phyloP scores from a whole-genome alignment of 2,113 vertebrate genomes.

The Triplophysa siluroides region DNA sequence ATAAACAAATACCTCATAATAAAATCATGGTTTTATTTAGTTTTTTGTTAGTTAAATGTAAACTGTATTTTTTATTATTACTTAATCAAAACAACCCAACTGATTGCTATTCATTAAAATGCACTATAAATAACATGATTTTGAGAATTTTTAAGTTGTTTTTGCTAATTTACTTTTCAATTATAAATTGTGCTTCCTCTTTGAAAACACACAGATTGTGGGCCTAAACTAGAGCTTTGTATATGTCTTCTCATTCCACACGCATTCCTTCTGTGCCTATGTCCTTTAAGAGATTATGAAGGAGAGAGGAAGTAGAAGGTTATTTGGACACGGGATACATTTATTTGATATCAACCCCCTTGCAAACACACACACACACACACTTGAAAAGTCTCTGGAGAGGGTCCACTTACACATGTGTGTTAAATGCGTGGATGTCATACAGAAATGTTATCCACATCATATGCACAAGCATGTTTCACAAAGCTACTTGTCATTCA shows the following conservation, averaged over 20 bases:
- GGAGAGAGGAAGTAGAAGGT: constrained; percentile 43
- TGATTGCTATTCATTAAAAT: too few relatives aligned
- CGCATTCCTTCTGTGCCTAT: not conserved
- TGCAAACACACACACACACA: constrained; percentile 8
- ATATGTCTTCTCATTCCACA: constrained; percentile 14
- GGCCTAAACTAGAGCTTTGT: too few relatives aligned
- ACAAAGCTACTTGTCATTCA: not conserved
- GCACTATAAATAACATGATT: too few relatives aligned
- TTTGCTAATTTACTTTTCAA: too few relatives aligned
- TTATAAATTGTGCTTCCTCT: too few relatives aligned
- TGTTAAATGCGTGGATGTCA: constrained; percentile 28
- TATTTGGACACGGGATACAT: constrained; percentile 44
- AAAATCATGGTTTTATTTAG: too few relatives aligned
- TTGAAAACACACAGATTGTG: too few relatives aligned
- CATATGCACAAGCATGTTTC: not conserved
- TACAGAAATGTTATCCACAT: constrained; percentile 15
- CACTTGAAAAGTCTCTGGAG: constrained; percentile 14
- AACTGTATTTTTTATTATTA: too few relatives aligned
- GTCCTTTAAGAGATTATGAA: constrained; percentile 29
- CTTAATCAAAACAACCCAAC: too few relatives aligned
- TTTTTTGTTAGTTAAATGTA: too few relatives aligned
- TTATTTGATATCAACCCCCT: constrained; percentile 42
- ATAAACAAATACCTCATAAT: too few relatives aligned
- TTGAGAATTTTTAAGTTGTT: too few relatives aligned
- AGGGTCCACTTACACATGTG: not conserved